A percentile compares a stretch with the other conserved stretches of the same genome.
phyloP scores from a whole-genome alignment of 1,140 invertebrate species.

The Daktulosphaira vitifoliae region DNA sequence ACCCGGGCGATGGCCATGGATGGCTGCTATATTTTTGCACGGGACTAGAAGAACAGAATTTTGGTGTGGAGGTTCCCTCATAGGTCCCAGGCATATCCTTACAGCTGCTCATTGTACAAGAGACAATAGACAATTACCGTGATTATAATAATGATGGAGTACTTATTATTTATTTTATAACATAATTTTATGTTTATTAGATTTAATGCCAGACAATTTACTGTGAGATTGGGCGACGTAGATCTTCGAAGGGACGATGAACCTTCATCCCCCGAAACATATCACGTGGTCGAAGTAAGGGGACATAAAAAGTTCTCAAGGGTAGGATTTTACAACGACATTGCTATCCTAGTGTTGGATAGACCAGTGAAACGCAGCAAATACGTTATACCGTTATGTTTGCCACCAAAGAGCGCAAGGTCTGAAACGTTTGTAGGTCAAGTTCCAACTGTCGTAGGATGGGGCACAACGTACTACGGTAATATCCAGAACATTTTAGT shows the following conservation, averaged over 20 bases:
- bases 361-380: constrained; percentile 64
- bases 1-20: constrained; percentile 83
- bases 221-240: constrained; percentile 77
- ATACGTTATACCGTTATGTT: constrained; percentile 80
- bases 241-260: constrained; percentile 73
- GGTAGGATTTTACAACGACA: constrained; percentile 85
- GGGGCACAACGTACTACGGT: constrained; percentile 79
- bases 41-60: constrained; percentile 78
- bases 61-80: constrained; percentile 86
- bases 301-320: constrained; percentile 73
- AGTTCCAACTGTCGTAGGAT: constrained; percentile 80
- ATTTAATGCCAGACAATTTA: constrained; percentile 76
- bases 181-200: constrained; percentile 45
- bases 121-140: constrained; percentile 79
- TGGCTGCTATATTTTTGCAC: constrained; percentile 85
- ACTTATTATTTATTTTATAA: no score
- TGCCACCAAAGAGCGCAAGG: constrained; percentile 55
- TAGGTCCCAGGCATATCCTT: constrained; percentile 67
- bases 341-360: constrained; percentile 69
- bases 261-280: constrained; percentile 66
- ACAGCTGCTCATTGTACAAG: constrained; percentile 88
- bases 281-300: constrained; percentile 62
- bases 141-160: constrained; percentile 45
- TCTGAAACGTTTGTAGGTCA: constrained; percentile 57
- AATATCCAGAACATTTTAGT: constrained; percentile 28